Conservation (phyloP, 2,113 vertebrate genomes). For the Vireo altiloquus region DNA sequence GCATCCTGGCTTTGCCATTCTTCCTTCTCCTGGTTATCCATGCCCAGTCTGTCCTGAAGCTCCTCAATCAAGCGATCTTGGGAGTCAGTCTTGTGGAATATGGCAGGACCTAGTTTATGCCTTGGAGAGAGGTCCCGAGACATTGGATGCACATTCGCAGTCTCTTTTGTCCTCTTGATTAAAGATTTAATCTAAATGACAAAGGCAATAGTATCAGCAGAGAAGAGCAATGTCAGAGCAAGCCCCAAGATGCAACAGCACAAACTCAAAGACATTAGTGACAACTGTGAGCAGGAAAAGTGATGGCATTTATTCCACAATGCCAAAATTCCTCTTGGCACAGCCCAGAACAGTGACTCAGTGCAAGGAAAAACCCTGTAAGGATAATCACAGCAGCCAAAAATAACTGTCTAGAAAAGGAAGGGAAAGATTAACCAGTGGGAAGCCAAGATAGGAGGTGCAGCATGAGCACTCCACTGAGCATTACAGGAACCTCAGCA, state of each 20-base stretch:
- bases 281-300: background rate
- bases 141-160: constrained; percentile 91
- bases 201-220: constrained; percentile 54
- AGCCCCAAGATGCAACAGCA: background rate
- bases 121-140: constrained; percentile 86
- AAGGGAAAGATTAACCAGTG: constrained; percentile 35
- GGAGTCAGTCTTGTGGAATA: constrained; percentile 87
- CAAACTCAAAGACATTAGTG: constrained; percentile 27
- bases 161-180: constrained; percentile 95
- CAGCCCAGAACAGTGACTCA: constrained; percentile 38
- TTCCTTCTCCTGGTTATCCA: constrained; percentile 78
- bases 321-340: constrained; percentile 47
- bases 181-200: constrained; percentile 88
- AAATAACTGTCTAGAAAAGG: constrained; percentile 53
- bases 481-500: constrained; percentile 7
- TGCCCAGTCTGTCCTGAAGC: constrained; percentile 90
- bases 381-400: constrained; percentile 34
- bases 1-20: constrained; percentile 73
- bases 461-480: background rate
- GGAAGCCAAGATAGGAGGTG: constrained; percentile 46
- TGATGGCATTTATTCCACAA: constrained; percentile 12
- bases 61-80: constrained; percentile 91
- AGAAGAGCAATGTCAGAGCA: background rate
- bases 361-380: constrained; percentile 35
- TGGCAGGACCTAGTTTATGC: constrained; percentile 85